Evolutionary conservation across 2,113 vertebrate species (phyloP).

Genomic region (Labrus mixtus): DNA sequence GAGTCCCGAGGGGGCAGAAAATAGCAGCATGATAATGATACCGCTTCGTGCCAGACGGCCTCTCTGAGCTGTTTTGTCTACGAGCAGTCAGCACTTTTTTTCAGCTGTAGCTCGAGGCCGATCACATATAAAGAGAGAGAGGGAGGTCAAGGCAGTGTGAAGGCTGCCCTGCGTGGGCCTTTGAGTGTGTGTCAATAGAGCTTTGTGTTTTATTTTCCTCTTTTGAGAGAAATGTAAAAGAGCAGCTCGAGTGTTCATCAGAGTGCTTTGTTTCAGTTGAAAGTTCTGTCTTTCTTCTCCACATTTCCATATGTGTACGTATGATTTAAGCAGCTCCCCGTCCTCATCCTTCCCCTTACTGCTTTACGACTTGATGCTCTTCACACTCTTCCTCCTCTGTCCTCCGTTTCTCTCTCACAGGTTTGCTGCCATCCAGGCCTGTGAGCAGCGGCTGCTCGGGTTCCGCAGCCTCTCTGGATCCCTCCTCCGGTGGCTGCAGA

Average conservation of each 20-base stretch:
- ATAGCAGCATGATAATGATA: slow-evolving; percentile 68
- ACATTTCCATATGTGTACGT: no score
- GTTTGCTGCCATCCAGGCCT: slow-evolving; percentile 78
- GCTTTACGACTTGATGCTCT: no score
- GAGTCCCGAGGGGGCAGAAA: slow-evolving; percentile 49
- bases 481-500: slow-evolving; percentile 92
- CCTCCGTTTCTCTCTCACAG: slow-evolving; percentile 41
- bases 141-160: slow-evolving; percentile 35
- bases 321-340: no score
- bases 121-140: slow-evolving; percentile 13
- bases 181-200: background rate
- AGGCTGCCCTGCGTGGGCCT: background rate
- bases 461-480: slow-evolving; percentile 83
- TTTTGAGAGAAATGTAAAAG: background rate
- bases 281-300: background rate
- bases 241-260: background rate
- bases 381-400: background rate
- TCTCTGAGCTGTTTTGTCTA: slow-evolving; percentile 59
- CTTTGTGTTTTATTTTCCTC: background rate
- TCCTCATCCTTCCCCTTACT: no score
- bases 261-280: no score
- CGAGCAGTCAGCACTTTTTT: slow-evolving; percentile 48
- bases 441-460: slow-evolving; percentile 80
- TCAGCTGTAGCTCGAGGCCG: slow-evolving; percentile 16
- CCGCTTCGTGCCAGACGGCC: slow-evolving; percentile 45